Conservation (phyloP, 2,113 vertebrate species). For the Sorex fumeus region DNA sequence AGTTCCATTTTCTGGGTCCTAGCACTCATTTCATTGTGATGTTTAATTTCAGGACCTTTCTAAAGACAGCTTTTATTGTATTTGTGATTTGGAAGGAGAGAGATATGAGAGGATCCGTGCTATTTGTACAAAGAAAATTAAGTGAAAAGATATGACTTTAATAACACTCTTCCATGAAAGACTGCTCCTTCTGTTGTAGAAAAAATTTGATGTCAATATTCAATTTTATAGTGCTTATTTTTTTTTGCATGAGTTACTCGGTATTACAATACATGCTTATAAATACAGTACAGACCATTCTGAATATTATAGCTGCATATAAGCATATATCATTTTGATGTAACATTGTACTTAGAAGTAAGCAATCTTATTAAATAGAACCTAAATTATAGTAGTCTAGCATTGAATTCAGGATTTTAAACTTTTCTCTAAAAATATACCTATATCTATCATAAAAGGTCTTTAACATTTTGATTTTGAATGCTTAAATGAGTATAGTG, state of each 20-base stretch:
- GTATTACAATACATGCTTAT: constrained; percentile 75
- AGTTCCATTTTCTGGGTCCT: constrained; percentile 58
- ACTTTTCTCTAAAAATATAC: constrained; percentile 57
- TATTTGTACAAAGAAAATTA: constrained; percentile 87
- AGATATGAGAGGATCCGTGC: constrained; percentile 84
- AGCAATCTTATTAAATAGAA: constrained; percentile 58
- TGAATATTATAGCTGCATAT: constrained; percentile 31
- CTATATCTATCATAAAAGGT: constrained; percentile 34
- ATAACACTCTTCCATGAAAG: constrained; percentile 77
- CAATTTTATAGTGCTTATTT: constrained; percentile 73
- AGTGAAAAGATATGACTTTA: constrained; percentile 82
- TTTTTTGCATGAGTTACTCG: constrained; percentile 66
- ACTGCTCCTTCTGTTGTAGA: constrained; percentile 64
- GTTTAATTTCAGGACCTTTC: constrained; percentile 81
- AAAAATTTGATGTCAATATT: constrained; percentile 82
- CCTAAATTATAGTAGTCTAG: constrained; percentile 36
- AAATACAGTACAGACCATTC: constrained; percentile 22
- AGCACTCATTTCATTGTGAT: constrained; percentile 74
- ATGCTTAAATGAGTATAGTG: constrained; percentile 24
- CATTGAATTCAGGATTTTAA: constrained; percentile 67
- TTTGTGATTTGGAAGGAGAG: constrained; percentile 79
- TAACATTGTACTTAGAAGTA: constrained; percentile 71
- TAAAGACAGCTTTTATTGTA: constrained; percentile 83
- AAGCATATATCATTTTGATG: constrained; percentile 62
- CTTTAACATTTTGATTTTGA: constrained; percentile 63